These are phyloP conservation scores for Pelodytes ibericus DNA, from an alignment of 2,797 vertebrate species.

Conservation along the genomic window DNA sequence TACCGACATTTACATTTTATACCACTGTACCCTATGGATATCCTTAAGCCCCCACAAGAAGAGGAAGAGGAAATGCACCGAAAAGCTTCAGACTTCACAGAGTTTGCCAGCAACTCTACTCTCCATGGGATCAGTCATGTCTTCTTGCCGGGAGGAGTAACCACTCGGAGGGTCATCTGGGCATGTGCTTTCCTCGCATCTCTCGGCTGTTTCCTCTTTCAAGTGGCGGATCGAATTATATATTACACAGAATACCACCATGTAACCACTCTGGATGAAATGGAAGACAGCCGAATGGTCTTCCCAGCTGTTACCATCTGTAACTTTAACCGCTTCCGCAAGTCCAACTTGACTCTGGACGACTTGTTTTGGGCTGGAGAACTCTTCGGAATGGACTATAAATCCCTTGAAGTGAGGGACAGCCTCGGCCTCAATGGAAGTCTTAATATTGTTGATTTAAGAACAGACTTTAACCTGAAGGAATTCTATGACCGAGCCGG, in stretches of 20 bases:
- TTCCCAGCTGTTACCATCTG: slow-evolving; percentile 85
- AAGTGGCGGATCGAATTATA: slow-evolving; percentile 76
- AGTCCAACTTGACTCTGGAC: slow-evolving; percentile 75
- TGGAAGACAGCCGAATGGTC: slow-evolving; percentile 75
- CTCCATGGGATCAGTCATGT: slow-evolving; percentile 84
- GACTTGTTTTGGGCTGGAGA: slow-evolving; percentile 83
- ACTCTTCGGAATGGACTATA: slow-evolving; percentile 78
- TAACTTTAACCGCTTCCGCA: slow-evolving; percentile 82
- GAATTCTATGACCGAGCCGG: slow-evolving; percentile 81
- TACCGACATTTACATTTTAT: too few species aligned
- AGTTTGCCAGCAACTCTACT: slow-evolving; percentile 81
- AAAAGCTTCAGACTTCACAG: slow-evolving; percentile 73
- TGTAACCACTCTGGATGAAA: slow-evolving; percentile 84
- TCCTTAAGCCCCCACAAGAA: slow-evolving; percentile 26
- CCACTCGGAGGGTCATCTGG: slow-evolving; percentile 79
- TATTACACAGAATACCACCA: slow-evolving; percentile 79
- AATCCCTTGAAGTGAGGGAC: slow-evolving; percentile 72
- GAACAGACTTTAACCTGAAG: slow-evolving; percentile 79
- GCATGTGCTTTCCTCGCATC: slow-evolving; percentile 75
- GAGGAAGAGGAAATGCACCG: slow-evolving; percentile 65
- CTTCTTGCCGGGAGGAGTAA: slow-evolving; percentile 78
- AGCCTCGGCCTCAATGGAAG: background rate
- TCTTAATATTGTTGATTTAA: too few species aligned
- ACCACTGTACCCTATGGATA: slow-evolving; percentile 37
- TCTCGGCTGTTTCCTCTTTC: slow-evolving; percentile 81